These are phyloP conservation scores for Sweltsa coloradensis DNA, from an alignment of 1,140 invertebrate genomes.

Conservation along the genomic window DNA sequence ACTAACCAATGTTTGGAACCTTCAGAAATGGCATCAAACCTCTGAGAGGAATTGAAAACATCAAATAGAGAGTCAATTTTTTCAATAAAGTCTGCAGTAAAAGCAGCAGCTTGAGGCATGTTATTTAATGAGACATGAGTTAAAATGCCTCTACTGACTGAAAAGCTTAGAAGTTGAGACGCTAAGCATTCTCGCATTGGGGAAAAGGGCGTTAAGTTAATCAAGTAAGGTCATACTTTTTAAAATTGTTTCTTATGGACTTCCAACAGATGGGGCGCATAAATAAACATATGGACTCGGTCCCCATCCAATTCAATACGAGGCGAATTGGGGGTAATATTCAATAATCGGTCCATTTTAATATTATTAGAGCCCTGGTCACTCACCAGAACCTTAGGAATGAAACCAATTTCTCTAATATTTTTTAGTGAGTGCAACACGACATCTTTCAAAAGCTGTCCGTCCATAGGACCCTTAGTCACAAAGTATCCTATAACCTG, in stretches of 20 bases:
- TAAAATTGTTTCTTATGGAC: conserved; percentile 5
- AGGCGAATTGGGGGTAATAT: background rate
- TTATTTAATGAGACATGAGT: background rate
- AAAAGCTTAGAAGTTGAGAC: background rate
- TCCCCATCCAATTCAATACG: conserved; percentile 1
- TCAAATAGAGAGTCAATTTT: conserved; percentile 1
- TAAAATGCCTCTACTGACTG: background rate
- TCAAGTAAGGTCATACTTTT: background rate
- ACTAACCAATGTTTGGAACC: too few species aligned
- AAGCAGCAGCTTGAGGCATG: background rate
- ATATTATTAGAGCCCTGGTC: conserved; percentile 2
- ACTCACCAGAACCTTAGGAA: background rate
- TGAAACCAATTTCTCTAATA: conserved; percentile 2
- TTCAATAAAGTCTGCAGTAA: background rate
- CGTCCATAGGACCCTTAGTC: background rate
- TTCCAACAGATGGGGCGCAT: conserved; percentile 4
- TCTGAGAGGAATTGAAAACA: conserved; percentile 4
- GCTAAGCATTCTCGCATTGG: background rate
- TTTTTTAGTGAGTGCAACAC: background rate
- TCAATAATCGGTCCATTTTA: background rate
- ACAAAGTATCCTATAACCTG: background rate
- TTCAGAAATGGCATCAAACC: too few species aligned
- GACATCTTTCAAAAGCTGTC: background rate
- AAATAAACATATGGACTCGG: background rate
- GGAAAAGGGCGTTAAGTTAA: background rate